These are phyloP conservation scores for Craterocephalus amniculus DNA, from an alignment of 2,797 vertebrate genomes.

Conservation along the genomic window DNA sequence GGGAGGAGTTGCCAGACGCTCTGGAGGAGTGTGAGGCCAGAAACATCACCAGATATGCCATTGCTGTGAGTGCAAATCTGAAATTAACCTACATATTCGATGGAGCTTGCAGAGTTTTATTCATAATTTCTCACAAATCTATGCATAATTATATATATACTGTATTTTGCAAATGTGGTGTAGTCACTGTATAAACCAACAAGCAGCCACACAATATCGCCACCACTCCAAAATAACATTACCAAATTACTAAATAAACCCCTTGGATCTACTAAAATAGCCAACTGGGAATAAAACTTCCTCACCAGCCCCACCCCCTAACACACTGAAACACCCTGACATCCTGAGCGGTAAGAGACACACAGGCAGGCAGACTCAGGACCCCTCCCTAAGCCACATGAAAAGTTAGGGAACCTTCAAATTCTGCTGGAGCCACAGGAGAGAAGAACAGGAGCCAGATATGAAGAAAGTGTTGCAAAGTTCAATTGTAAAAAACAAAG, in stretches of 20 bases:
- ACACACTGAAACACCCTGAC: constrained; percentile 34
- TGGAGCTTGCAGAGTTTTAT: constrained; percentile 22
- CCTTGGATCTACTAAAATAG: constrained; percentile 62
- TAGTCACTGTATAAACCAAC: constrained; percentile 22
- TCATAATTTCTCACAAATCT: constrained; percentile 37
- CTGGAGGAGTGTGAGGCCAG: constrained; percentile 86
- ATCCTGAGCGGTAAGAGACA: constrained; percentile 22
- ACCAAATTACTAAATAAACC: constrained; percentile 64
- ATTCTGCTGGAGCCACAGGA: constrained; percentile 46
- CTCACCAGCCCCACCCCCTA: constrained; percentile 48
- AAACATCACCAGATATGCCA: constrained; percentile 93
- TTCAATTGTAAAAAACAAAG: constrained; percentile 16
- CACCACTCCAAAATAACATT: constrained; percentile 58
- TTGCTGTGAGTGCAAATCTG: constrained; percentile 93
- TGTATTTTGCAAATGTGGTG: constrained; percentile 37
- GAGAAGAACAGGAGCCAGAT: constrained; percentile 26
- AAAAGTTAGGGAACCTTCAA: constrained; percentile 37
- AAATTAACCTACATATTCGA: constrained; percentile 18
- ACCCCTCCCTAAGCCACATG: constrained; percentile 66
- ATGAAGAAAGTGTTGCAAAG: constrained; percentile 1
- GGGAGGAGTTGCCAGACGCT: constrained; percentile 88
- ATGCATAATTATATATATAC: too few species aligned
- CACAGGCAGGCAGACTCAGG: constrained; percentile 37
- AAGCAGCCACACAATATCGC: constrained; percentile 45
- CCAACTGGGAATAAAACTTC: constrained; percentile 47